Evolutionary conservation across 2,797 vertebrate species (phyloP), one percentile per base, ranked within the genome.

Genomic region (Chelmon rostratus): DNA sequence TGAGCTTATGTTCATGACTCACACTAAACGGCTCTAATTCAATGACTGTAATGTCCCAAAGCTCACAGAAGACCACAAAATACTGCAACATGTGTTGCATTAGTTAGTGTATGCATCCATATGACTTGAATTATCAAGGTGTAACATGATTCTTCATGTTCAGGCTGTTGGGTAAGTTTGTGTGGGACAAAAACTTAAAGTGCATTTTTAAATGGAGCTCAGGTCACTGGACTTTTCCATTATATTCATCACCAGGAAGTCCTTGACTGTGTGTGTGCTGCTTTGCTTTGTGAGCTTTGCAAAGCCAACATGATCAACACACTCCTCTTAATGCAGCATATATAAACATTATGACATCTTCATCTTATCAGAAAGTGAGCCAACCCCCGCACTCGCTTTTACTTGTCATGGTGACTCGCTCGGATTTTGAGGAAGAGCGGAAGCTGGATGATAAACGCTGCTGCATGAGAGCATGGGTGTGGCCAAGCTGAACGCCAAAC

Each of bases 1-100:
- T 35, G 28, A 73, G 58, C 49, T 78, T 9, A 59, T 42, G 64
- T 63, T 49, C 18, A 21, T 76, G 54, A 81, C 31, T 84, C 61
- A 42, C 57, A 1, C 19, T 44, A 66, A 80, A 42, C 73, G 64
- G 11, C 68, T 65, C 40, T 37, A 64, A 61, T 49, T 66, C 44
- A 44, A 73, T 44, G 25, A 21, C 53, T 33, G 38, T 54, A n/a
- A 62, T 44, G 69, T 78, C 81, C 42, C 52, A 3, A 16, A 33
- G 38, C 59, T 74, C 52, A 19, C 6, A 5, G 58, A 23, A 44
- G 18, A 73, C 47, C 35, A 66, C 23, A 25, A 8, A 37, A 25
- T 23, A 19, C 35, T 33, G 28, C 21, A 21, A 15, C 19, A 61
- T 38, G 33, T 68, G 35, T 66, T 59, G 5, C 16, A 63, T 44